Percentiles rank a stretch among this genome's conserved stretches.
Evolutionary conservation across 2,797 vertebrate genomes (phyloP).

Genomic region (Typhlichthys subterraneus): DNA sequence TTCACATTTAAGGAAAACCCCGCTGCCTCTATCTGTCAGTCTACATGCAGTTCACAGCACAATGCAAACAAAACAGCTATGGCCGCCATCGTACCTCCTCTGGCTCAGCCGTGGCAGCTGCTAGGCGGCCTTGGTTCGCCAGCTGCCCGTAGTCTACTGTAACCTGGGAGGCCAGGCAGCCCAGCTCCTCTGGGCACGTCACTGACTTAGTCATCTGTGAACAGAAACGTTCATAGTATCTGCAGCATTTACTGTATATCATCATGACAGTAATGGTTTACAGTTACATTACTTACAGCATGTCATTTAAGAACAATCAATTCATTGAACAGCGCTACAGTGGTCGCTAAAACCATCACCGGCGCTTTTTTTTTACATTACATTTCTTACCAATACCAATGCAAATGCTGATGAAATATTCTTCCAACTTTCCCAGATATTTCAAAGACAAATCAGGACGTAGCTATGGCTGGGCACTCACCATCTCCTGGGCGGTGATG

Average conservation of each 20-base stretch:
- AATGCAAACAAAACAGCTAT: background rate
- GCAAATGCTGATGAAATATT: no score
- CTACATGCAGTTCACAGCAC: conserved; percentile 11
- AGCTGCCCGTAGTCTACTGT: conserved; percentile 96
- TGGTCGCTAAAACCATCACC: no score
- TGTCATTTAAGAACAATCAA: no score
- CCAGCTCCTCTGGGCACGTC: conserved; percentile 95
- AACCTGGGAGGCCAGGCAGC: conserved; percentile 96
- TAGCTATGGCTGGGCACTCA: conserved; percentile 65
- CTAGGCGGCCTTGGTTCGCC: conserved; percentile 92
- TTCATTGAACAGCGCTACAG: no score
- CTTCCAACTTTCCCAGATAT: no score
- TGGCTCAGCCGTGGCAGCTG: conserved; percentile 92
- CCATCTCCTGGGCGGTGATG: conserved; percentile 98
- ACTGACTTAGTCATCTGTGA: conserved; percentile 98
- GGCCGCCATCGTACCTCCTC: conserved; percentile 86
- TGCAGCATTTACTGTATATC: background rate
- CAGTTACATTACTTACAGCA: no score
- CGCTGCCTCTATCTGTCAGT: conserved; percentile 34
- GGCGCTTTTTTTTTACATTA: no score
- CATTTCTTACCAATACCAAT: no score
- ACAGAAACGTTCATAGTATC: conserved; percentile 27
- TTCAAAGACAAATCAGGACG: no score
- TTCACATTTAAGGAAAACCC: conserved; percentile 51
- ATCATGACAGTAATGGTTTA: no score